Base-by-base conservation (phyloP, 2,888 invertebrate species). In the Maniola hyperantus region DNA sequence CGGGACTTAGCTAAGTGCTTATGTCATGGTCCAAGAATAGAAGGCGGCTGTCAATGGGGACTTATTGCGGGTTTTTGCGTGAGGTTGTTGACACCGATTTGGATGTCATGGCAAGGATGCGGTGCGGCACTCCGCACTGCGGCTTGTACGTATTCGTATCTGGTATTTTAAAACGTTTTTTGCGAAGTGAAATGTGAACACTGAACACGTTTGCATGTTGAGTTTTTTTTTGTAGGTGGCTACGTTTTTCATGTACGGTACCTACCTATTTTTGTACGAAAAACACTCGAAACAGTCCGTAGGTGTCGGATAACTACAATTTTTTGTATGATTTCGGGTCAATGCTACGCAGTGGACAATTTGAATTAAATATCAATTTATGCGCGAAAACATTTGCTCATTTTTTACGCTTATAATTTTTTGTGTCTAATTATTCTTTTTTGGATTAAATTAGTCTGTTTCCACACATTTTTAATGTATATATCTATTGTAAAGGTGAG, bases 41-140 rank as follows among this genome's bases (percentile, higher is more conserved):
- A 80, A 76, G 83, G 76, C 76, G 74, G 76, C 83, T 85, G 85
- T 88, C 86, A 85, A 85, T 88, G 84, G 82, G 78, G 80, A 86
- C 81, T 86, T 86, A 85, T 85, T 88, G 85, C 85, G 80, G 79
- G 79, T 85, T 91, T 89, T 88, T 86, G 83, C 82, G 73, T 74
- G 82, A 79, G 91, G 90, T 90, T 89, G 85, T 89, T 89, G 91
- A 89, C 91, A 86, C 81, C 76, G 75, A 78, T 84, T 87, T 88
- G 82, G 87, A 91, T 88, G 91, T 92, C 92, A 88, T 71, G 84
- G 80, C 88, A 91, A 92, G 91, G 92, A 86, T 88, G 68, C 51
- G 67, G 67, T 48, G 65, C 46, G 65, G 62, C 62, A 36, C 62
- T 53, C 6, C 65, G 51, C 51, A 53, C 54, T 55, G 44, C 50